Conservation (phyloP, 2,888 invertebrate species). For the Vanessa cardui region DNA sequence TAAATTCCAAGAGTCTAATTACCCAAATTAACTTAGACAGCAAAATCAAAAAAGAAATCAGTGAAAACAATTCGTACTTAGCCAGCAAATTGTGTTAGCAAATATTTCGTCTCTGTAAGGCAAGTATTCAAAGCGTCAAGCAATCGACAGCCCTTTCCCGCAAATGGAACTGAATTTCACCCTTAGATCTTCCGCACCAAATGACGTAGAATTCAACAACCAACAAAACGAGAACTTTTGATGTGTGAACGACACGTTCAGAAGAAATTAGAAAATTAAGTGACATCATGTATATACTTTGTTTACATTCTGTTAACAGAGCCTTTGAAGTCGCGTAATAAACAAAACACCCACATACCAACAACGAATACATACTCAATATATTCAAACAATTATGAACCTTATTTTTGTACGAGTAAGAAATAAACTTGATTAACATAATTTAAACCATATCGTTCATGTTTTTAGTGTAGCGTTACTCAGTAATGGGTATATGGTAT, state of each 20-base stretch:
- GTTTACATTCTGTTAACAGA: conserved; percentile 22
- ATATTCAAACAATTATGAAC: neutral
- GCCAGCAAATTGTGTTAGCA: neutral
- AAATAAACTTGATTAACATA: neutral
- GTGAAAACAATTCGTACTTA: neutral
- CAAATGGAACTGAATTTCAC: conserved; percentile 23
- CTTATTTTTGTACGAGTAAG: neutral
- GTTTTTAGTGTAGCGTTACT: neutral
- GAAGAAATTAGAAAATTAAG: conserved; percentile 37
- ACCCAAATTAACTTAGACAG: neutral
- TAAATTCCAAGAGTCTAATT: neutral
- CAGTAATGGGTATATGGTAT: conserved; percentile 3
- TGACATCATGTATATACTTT: conserved; percentile 22
- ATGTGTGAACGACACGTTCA: conserved; percentile 25
- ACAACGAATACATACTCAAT: neutral
- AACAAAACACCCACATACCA: neutral
- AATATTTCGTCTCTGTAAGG: conserved; percentile 4
- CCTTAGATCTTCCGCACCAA: conserved; percentile 28
- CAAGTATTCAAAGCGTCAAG: neutral
- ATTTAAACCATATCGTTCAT: neutral
- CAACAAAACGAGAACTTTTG: conserved; percentile 27
- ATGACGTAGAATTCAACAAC: conserved; percentile 24
- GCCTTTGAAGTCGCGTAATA: conserved; percentile 26
- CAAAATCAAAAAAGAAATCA: neutral
- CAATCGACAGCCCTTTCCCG: conserved; percentile 16